Percentiles rank a stretch among this genome's conserved stretches.
Evolutionary conservation across 2,797 vertebrate species (phyloP).

Genomic region (Pantherophis vulpinus): DNA sequence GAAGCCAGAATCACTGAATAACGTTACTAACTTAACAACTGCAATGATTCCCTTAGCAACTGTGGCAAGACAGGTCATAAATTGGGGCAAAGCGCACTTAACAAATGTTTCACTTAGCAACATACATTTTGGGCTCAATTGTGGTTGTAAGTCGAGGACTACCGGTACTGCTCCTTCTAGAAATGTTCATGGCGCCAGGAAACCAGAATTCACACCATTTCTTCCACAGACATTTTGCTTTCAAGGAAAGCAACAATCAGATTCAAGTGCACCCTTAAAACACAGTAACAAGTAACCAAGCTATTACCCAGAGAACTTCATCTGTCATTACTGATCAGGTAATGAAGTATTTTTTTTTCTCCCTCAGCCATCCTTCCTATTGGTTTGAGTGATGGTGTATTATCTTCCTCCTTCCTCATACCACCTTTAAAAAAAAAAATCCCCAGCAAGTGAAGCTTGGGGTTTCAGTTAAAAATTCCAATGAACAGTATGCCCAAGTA

Average conservation of each 20-base stretch:
- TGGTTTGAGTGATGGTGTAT: not conserved
- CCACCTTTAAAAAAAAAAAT: too few species aligned
- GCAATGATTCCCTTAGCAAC: too few species aligned
- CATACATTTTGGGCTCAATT: too few species aligned
- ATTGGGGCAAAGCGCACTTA: too few species aligned
- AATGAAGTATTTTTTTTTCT: not conserved
- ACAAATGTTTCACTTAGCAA: too few species aligned
- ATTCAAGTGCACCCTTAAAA: not conserved
- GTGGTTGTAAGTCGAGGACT: too few species aligned
- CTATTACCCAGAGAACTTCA: not conserved
- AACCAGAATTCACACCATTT: not conserved
- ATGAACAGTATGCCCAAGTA: slow-evolving; percentile 42
- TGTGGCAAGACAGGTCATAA: too few species aligned
- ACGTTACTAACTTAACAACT: too few species aligned
- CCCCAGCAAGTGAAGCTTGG: not conserved
- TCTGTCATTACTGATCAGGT: not conserved
- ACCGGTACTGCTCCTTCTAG: not conserved
- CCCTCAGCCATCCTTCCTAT: not conserved
- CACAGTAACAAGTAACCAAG: not conserved
- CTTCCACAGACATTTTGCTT: not conserved
- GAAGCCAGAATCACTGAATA: too few species aligned
- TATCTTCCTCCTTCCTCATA: not conserved
- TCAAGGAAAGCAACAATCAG: not conserved
- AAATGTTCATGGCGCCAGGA: too few species aligned
- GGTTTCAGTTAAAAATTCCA: not conserved